These are phyloP conservation scores for Apodemus agrarius DNA, from an alignment of 2,797 vertebrate species.

Conservation along the genomic window DNA sequence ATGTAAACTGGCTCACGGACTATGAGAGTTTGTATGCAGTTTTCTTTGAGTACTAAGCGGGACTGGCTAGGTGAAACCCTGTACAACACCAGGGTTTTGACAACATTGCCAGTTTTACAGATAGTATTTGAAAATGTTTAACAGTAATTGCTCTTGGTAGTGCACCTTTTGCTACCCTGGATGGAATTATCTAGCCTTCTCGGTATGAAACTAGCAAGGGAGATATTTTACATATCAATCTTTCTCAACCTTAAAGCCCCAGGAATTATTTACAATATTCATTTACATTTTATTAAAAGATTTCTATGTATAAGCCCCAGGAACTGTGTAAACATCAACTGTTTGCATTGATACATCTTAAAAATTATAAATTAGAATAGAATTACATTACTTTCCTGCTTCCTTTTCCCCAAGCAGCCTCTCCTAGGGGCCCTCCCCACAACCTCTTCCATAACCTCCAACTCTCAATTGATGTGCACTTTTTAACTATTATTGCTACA, in stretches of 20 bases:
- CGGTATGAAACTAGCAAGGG: background rate
- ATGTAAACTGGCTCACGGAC: background rate
- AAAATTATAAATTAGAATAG: background rate
- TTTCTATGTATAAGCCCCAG: background rate
- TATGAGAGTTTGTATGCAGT: background rate
- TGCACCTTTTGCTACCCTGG: background rate
- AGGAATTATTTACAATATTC: background rate
- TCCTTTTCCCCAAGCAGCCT: background rate
- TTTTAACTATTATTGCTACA: background rate
- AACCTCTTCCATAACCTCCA: background rate
- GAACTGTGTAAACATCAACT: background rate
- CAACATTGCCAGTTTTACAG: background rate
- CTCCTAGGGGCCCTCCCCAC: background rate
- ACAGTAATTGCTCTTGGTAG: background rate
- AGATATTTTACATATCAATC: background rate
- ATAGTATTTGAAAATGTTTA: background rate
- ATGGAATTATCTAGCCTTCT: background rate
- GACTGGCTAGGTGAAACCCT: background rate
- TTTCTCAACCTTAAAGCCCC: background rate
- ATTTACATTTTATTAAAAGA: background rate
- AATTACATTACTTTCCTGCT: background rate
- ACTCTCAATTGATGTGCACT: background rate
- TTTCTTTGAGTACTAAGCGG: background rate
- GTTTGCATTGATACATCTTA: background rate
- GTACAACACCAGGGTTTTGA: background rate